phyloP scores from a whole-genome alignment of 2,797 vertebrate species.

The Furcifer pardalis region DNA sequence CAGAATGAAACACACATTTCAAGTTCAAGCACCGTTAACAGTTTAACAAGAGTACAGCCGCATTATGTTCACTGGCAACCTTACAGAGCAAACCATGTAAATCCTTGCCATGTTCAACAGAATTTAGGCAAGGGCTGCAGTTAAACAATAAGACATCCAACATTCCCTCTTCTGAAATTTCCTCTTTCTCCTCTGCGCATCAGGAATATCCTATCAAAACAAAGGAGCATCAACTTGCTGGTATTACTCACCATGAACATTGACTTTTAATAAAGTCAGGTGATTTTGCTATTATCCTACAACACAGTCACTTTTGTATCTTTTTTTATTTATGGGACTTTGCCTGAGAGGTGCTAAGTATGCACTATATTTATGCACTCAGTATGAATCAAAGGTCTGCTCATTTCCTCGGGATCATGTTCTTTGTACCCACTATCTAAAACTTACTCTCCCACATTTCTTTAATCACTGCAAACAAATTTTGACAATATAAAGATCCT shows the following conservation, averaged over 20 bases:
- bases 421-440: slow-evolving; percentile 18
- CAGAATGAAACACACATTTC: background rate
- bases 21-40: background rate
- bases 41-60: background rate
- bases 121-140: background rate
- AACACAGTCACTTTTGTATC: background rate
- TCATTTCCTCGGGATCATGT: background rate
- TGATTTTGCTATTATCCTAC: background rate
- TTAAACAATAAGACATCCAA: background rate
- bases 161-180: background rate
- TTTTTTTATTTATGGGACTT: background rate
- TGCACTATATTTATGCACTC: slow-evolving; percentile 10
- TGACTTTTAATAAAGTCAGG: background rate
- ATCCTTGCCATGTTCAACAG: background rate
- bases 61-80: background rate
- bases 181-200: background rate
- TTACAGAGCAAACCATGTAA: background rate
- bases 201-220: background rate
- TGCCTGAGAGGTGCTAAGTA: slow-evolving; percentile 29
- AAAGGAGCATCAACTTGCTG: background rate
- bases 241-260: background rate
- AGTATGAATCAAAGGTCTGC: slow-evolving; percentile 11
- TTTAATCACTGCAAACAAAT: slow-evolving; percentile 34
- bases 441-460: slow-evolving; percentile 9
- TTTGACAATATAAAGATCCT: slow-evolving; percentile 8